Base-by-base conservation (phyloP, 2,797 vertebrate species). In the Acrossocheilus wenchowensis region DNA sequence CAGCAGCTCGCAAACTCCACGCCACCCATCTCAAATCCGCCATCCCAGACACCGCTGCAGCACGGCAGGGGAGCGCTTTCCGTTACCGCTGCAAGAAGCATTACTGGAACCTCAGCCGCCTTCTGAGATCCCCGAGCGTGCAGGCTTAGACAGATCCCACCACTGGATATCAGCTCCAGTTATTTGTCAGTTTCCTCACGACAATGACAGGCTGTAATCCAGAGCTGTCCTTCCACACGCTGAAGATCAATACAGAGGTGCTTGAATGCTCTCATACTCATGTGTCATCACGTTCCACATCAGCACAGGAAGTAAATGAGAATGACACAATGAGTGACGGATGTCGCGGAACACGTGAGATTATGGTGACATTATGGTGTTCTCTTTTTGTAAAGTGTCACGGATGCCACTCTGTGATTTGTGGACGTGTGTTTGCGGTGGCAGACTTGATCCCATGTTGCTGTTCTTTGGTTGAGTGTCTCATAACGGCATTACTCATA, bases 211-310 rank as follows among this genome's bases (percentile, higher is more conserved):
- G 43, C 86, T 62, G 64, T 91, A 90, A 91, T 89, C 90, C 88
- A 12, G 75, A 82, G 83, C 73, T 75, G 83, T 85, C 83, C 84
- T 84, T 86, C 77, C 75, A 82, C 68, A 39, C 45, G 19, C 86
- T 36, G 11, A 43, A 93, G 93, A 95, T 95, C 95, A 94, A 94
- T 94, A 93, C 64, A 85, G 41, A 30, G 89, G 91, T 92, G 91
- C 89, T 92, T 86, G 86, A 89, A 89, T 91, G 90, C 21, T 89
- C 89, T 87, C 91, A 83, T 86, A 88, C 90, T 89, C 60, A 90
- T 90, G 90, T 93, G 91, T 92, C 92, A 91, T 94, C 93, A 93
- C 89, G 88, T 82, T 89, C 91, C 66, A 92, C 92, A 96, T 95
- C 92, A 93, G 89, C 89, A 88, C 90, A 52, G 81, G 73, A 82